Evolutionary conservation across 1,140 invertebrate genomes (phyloP).

Genomic region (Theocolax elegans): DNA sequence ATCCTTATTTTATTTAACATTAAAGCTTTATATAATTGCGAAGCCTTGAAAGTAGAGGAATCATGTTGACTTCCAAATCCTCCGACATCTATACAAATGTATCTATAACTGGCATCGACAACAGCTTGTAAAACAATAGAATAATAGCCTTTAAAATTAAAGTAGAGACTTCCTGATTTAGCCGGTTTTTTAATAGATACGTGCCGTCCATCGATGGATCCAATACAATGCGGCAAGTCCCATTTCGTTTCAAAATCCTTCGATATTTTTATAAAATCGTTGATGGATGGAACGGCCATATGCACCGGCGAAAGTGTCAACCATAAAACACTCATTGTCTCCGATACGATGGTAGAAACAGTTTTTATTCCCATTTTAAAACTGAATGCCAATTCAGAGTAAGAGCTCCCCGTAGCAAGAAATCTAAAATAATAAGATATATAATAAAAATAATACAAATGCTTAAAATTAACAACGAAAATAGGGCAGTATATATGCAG

Average conservation of each 20-base stretch:
- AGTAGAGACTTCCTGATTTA: constrained; percentile 57
- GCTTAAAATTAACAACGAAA: no score
- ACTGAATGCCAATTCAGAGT: background rate
- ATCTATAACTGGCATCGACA: constrained; percentile 65
- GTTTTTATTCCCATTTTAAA: background rate
- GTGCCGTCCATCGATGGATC: constrained; percentile 62
- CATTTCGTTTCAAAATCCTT: background rate
- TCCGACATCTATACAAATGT: constrained; percentile 63
- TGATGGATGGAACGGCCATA: background rate
- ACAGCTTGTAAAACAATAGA: constrained; percentile 66
- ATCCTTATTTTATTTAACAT: background rate
- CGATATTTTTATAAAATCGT: constrained; percentile 1
- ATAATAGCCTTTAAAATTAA: constrained; percentile 64
- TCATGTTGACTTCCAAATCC: constrained; percentile 61
- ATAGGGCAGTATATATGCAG: no score
- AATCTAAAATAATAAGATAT: background rate
- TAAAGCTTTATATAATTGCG: background rate
- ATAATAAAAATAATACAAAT: background rate
- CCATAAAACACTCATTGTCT: background rate
- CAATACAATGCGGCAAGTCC: constrained; percentile 51
- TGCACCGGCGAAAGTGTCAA: background rate
- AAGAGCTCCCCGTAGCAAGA: background rate
- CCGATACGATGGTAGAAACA: background rate
- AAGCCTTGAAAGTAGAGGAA: constrained; percentile 38
- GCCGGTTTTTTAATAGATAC: constrained; percentile 54